Evolutionary conservation across 2,797 vertebrate species (phyloP).

Genomic region (Gymnothorax javanicus): DNA sequence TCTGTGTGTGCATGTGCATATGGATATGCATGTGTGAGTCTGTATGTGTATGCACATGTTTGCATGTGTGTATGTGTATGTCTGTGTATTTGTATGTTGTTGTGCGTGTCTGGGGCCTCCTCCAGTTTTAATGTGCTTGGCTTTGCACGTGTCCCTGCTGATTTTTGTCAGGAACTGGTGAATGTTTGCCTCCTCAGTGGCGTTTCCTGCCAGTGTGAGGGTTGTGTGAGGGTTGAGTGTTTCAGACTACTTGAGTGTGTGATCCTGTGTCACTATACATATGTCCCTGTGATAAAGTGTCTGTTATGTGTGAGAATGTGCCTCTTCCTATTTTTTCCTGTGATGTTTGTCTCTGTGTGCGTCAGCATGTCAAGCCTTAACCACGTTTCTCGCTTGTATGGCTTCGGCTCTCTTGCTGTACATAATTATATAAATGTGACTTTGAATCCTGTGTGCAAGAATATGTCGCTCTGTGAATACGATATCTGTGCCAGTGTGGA

Average conservation of each 20-base stretch:
- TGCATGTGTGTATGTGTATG: not conserved
- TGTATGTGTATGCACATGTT: not conserved
- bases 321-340: not conserved
- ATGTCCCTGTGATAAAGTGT: not conserved
- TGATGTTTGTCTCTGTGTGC: constrained; percentile 27
- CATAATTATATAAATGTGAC: constrained; percentile 12
- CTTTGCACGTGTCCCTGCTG: too few relatives aligned
- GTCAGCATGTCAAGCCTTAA: not conserved
- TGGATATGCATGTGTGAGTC: constrained; percentile 6
- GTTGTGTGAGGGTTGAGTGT: too few relatives aligned
- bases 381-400: constrained; percentile 1
- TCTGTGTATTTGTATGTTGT: not conserved
- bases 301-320: not conserved
- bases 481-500: too few relatives aligned
- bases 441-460: constrained; percentile 26
- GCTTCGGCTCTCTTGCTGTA: not conserved
- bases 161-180: too few relatives aligned
- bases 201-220: too few relatives aligned
- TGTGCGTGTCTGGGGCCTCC: not conserved
- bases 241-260: not conserved
- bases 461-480: constrained; percentile 52
- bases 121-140: constrained; percentile 15
- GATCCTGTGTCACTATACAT: not conserved
- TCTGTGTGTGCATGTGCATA: not conserved
- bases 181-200: too few relatives aligned